Evolutionary conservation across 2,888 invertebrate species (phyloP).

Genomic region (Orgyia antiqua): DNA sequence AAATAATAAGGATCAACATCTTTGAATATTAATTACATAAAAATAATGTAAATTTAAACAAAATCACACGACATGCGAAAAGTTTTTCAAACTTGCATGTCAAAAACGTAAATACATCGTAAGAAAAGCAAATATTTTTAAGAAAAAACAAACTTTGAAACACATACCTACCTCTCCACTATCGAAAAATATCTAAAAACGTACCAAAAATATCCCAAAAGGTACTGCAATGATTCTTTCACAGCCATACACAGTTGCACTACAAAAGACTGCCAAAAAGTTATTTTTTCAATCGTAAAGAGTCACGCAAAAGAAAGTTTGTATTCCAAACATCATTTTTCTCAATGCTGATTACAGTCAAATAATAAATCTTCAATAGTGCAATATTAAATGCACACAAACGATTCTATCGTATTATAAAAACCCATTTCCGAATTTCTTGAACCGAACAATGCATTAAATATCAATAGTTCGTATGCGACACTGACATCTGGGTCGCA

Average conservation of each 20-base stretch:
- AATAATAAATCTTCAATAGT: constrained; percentile 31
- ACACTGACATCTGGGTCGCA: constrained; percentile 64
- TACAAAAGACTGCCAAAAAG: too few relatives aligned
- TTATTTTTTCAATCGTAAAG: too few relatives aligned
- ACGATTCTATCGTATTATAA: constrained; percentile 42
- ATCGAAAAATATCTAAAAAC: too few relatives aligned
- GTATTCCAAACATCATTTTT: constrained; percentile 30
- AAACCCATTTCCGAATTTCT: constrained; percentile 63
- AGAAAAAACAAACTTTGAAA: too few relatives aligned
- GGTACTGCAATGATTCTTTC: too few relatives aligned
- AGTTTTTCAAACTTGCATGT: too few relatives aligned
- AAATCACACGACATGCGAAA: too few relatives aligned
- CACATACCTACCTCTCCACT: too few relatives aligned
- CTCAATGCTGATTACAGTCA: constrained; percentile 28
- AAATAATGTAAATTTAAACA: too few relatives aligned
- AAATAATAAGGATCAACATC: constrained; percentile 1
- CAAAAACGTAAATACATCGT: too few relatives aligned
- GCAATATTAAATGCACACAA: constrained; percentile 44
- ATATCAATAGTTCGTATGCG: constrained; percentile 52
- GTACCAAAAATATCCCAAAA: too few relatives aligned
- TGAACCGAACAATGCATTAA: constrained; percentile 45
- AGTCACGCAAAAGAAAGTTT: constrained; percentile 23
- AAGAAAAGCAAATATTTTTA: constrained; percentile 15
- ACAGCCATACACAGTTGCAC: too few relatives aligned
- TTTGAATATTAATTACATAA: background rate